Base-by-base conservation (phyloP, 2,113 vertebrate species). In the Monopterus albus region DNA sequence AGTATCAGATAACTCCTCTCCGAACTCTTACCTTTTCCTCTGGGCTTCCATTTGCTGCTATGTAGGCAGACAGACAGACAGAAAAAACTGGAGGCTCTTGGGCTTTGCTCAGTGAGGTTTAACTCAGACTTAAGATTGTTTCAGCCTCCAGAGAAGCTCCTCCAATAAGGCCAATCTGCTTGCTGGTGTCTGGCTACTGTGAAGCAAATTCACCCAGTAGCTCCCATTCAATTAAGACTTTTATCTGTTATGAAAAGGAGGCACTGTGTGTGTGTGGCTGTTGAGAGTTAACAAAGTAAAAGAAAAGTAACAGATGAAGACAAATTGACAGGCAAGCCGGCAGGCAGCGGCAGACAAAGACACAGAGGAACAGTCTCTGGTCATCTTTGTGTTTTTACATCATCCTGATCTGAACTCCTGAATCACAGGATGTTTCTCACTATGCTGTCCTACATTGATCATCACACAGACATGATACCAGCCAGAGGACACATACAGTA, bases 241-340 rank as follows among this genome's bases (percentile, higher is more conserved):
- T 49, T 47, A 59, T 72, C 67, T 67, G 10, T 66, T 65, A 39
- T 61, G 31, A 60, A 60, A 59, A 21, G 52, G 17, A 39, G 52
- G 21, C 17, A 5, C 8, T 72, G 20, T 33, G 50, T 7, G 25
- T 64, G 26, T 33, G 42, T 26, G 33, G 50, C 23, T 65, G 23
- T 43, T 29, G 21, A 53, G n/a, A 46, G 33, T 43, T 35, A 62
- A 53, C 33, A 50, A 50, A 56, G 28, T 15, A 14, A 62, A 40
- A 61, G 21, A 26, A n/a, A 23, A 68, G 21, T n/a, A 25, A 63
- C 9, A 50, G 29, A 69, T 53, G 50, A 64, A 62, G 52, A 75
- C 58, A 70, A 47, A 72, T 2, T 42, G 68, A 78, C 33, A 55
- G 51, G 17, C 53, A 25, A 42, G 10, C 53, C 40, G 53, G 57